Base-by-base conservation (phyloP, 1,140 invertebrate species). In the Camponotus vicinus region DNA sequence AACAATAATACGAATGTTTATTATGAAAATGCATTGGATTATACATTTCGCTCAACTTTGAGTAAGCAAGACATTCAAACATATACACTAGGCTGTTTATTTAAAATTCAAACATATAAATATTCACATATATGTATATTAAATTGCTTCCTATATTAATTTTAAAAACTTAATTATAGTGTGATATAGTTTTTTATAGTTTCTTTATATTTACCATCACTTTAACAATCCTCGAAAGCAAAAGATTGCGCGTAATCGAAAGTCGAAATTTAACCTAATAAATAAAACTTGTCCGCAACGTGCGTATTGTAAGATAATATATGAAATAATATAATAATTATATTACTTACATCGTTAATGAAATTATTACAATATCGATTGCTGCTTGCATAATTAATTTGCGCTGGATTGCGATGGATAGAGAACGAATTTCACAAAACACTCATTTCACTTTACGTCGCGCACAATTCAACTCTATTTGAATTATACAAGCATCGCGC, bases 371-470 rank as follows among this genome's bases (percentile, higher is more conserved):
- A 37, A n/a, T 6, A 13, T n/a, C 45, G 5, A 34, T 59, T n/a
- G 18, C 21, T 13, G n/a, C 3, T 15, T 11, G 37, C 15, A 32
- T 5, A 18, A 59, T 73, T 82, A 82, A 71, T 82, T 71, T 69
- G 8, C 1, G 7, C 1, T 0, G 6, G 6, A 82, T 71, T 34
- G 13, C 67, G 3, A 42, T 5, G 15, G 49, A 79, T 37, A 45
- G 27, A 7, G 40, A 13, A 13, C 27, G 9, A 5, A 82, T 82
- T 34, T 45, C 42, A 59, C 52, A 13, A 15, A 42, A 5, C 21
- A 21, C 18, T 13, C 15, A n/a, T 40, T 34, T 40, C 9, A 21
- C 52, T 6, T 9, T 42, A 32, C 15, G 15, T 63, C 21, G 32
- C 3, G 21, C 4, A 21, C 34, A 32, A 13, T 40, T 27, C 9